phyloP scores from a whole-genome alignment of 1,140 invertebrate genomes.

The Sipha flava region DNA sequence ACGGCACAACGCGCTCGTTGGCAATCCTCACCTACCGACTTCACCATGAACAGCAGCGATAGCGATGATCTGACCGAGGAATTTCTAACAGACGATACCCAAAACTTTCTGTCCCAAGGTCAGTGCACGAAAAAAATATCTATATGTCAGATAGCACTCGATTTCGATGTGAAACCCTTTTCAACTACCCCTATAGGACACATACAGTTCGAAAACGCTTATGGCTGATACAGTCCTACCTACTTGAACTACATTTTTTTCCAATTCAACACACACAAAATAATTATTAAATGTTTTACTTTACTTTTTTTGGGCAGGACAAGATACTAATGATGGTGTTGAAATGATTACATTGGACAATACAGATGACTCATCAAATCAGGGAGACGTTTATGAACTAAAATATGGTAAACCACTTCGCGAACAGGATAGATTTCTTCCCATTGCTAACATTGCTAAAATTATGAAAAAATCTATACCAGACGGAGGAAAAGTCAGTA shows the following conservation, averaged over 20 bases:
- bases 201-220: too few species aligned
- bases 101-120: constrained; percentile 17
- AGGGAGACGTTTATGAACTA: constrained; percentile 41
- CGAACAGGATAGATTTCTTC: constrained; percentile 91
- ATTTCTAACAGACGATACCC: constrained; percentile 7
- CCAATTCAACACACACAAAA: too few species aligned
- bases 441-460: constrained; percentile 96
- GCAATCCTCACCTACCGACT: not conserved
- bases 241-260: too few species aligned
- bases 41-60: constrained; percentile 17
- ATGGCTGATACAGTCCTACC: too few species aligned
- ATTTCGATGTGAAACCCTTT: too few species aligned
- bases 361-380: constrained; percentile 63
- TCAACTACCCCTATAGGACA: too few species aligned
- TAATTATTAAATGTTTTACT: too few species aligned
- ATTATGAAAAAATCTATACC: constrained; percentile 99
- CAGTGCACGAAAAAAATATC: not conserved
- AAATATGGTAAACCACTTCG: constrained; percentile 53
- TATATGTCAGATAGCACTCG: too few species aligned
- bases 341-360: constrained; percentile 49
- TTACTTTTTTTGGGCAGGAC: not conserved
- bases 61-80: constrained; percentile 23
- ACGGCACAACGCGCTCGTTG: not conserved
- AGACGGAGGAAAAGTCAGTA: constrained; percentile 80
- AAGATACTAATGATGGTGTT: constrained; percentile 35